These are phyloP conservation scores for Channa maculata DNA, from an alignment of 2,113 vertebrate species.

Conservation along the genomic window DNA sequence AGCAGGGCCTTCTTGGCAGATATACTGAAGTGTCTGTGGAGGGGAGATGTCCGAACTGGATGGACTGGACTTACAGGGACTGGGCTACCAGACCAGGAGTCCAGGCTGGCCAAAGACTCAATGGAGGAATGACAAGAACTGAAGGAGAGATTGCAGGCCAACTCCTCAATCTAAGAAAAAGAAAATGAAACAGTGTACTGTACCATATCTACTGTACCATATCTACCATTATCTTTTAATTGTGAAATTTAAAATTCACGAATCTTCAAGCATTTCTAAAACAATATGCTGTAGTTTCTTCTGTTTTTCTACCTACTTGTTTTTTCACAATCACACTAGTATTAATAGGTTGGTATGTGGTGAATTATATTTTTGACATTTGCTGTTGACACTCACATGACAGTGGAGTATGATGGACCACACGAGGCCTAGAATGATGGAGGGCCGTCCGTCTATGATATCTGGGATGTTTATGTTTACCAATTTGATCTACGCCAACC, in stretches of 20 bases:
- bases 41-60: constrained; percentile 66
- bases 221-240: neutral
- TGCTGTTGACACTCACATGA: constrained; percentile 85
- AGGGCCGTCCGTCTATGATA: constrained; percentile 92
- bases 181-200: neutral
- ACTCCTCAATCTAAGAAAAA: constrained; percentile 87
- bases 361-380: neutral
- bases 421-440: constrained; percentile 92
- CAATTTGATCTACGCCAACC: constrained; percentile 87
- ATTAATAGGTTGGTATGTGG: too few relatives aligned
- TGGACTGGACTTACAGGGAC: constrained; percentile 63
- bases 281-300: neutral
- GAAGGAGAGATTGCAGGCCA: constrained; percentile 85
- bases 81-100: constrained; percentile 79
- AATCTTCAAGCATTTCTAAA: neutral
- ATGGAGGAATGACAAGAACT: constrained; percentile 82
- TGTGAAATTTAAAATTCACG: too few relatives aligned
- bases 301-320: neutral
- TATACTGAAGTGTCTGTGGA: constrained; percentile 72
- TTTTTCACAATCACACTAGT: neutral
- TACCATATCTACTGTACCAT: neutral
- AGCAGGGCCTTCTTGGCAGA: constrained; percentile 90
- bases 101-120: constrained; percentile 75
- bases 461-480: constrained; percentile 95
- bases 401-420: constrained; percentile 96